Conservation (phyloP, 2,888 invertebrate genomes). For the Parapristionchus giblindavisi region DNA sequence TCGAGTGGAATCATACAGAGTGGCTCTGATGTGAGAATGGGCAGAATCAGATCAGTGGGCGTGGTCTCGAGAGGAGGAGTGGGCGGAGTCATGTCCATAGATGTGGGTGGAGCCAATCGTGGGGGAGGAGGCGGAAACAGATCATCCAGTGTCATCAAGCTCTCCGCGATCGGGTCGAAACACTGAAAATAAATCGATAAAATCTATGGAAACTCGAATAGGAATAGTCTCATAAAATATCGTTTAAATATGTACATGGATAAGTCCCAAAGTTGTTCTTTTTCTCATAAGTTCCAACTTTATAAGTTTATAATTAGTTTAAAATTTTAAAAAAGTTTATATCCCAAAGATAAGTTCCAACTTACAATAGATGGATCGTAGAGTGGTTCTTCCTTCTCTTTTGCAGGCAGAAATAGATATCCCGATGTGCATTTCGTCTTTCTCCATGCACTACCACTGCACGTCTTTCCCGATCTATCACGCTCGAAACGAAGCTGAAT, state of each 20-base stretch:
- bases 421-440: not conserved
- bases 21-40: too few species aligned
- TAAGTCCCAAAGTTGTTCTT: too few species aligned
- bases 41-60: not conserved
- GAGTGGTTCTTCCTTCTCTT: not conserved
- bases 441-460: not conserved
- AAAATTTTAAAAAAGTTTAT: too few species aligned
- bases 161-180: not conserved
- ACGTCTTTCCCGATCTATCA: not conserved
- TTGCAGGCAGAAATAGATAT: not conserved
- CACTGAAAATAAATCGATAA: not conserved
- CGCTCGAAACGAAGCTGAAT: slow-evolving; percentile 6
- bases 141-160: not conserved
- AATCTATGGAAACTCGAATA: too few species aligned
- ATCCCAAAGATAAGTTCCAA: too few species aligned
- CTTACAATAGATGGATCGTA: too few species aligned
- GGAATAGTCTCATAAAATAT: too few species aligned
- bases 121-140: not conserved
- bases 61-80: not conserved
- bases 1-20: too few species aligned
- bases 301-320: too few species aligned
- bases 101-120: not conserved
- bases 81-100: not conserved
- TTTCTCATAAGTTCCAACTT: too few species aligned
- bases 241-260: too few species aligned